Evolutionary conservation across 2,888 invertebrate species (phyloP).

Genomic region (Rhagium mordax): DNA sequence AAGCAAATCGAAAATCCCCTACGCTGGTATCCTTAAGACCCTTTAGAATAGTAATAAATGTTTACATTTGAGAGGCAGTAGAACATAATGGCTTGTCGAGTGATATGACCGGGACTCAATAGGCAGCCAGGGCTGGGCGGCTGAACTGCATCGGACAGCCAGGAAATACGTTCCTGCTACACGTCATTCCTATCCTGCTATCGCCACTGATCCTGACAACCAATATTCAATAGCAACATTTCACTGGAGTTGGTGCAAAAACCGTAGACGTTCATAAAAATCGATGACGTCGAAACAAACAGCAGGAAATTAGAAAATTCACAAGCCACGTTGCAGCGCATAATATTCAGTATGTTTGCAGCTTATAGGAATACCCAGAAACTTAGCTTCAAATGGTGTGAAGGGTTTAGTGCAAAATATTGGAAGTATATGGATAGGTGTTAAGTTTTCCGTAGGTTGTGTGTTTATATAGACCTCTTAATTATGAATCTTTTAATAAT

Average conservation of each 20-base stretch:
- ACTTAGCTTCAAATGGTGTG: too few relatives aligned
- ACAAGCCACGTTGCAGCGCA: background rate
- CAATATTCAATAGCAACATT: conserved; percentile 55
- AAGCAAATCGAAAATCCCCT: conserved; percentile 7
- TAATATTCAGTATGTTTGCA: background rate
- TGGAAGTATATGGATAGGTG: too few relatives aligned
- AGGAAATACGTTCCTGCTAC: conserved; percentile 66
- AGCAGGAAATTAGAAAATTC: conserved; percentile 46
- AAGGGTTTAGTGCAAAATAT: too few relatives aligned
- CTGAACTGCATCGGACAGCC: conserved; percentile 65
- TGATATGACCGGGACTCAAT: conserved; percentile 60
- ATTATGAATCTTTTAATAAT: too few relatives aligned
- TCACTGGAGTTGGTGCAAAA: conserved; percentile 16
- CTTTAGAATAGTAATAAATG: conserved; percentile 62
- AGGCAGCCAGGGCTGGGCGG: conserved; percentile 53
- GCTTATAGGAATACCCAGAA: background rate
- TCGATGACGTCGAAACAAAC: conserved; percentile 41
- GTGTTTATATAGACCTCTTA: too few relatives aligned
- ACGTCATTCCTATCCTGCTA: conserved; percentile 59
- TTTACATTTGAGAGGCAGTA: conserved; percentile 65
- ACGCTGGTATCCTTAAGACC: conserved; percentile 30
- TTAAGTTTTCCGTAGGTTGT: too few relatives aligned
- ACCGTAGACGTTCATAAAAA: conserved; percentile 28
- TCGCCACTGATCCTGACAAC: conserved; percentile 59
- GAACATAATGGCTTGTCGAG: conserved; percentile 65